phyloP scores from a whole-genome alignment of 2,888 invertebrate species.

The Polydesmus complanatus region DNA sequence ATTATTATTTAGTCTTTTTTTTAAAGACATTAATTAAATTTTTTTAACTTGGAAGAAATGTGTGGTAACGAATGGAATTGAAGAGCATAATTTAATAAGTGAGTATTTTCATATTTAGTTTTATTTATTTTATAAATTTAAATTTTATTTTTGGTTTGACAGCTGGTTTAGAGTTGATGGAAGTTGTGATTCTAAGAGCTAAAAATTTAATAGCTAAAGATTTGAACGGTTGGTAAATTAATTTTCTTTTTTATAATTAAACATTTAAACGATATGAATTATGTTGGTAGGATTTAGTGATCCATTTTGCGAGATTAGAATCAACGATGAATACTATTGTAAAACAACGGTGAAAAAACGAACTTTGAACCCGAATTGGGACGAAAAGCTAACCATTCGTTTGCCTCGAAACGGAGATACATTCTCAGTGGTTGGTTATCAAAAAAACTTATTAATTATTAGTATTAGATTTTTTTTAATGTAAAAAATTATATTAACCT shows the following conservation, averaged over 20 bases:
- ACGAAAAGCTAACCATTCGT: constrained; percentile 39
- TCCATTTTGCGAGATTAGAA: constrained; percentile 39
- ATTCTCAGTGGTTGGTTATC: constrained; percentile 36
- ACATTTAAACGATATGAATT: neutral
- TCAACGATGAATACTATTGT: constrained; percentile 38
- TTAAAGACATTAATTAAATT: too few species aligned
- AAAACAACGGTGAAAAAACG: constrained; percentile 40
- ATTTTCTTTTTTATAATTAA: neutral
- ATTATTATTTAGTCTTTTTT: too few species aligned
- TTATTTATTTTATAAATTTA: too few species aligned
- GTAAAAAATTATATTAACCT: constrained; percentile 8
- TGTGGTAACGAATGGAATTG: too few species aligned
- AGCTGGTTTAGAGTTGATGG: constrained; percentile 37
- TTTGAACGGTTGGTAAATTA: constrained; percentile 32
- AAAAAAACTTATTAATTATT: neutral
- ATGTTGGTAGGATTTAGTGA: constrained; percentile 37
- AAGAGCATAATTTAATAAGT: too few species aligned
- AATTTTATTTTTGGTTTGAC: too few species aligned
- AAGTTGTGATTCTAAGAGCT: constrained; percentile 37
- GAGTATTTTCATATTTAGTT: too few species aligned
- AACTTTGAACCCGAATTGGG: constrained; percentile 41
- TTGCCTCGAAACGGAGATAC: constrained; percentile 34
- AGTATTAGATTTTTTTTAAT: neutral
- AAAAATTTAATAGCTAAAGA: constrained; percentile 40
- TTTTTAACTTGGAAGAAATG: too few species aligned